Evolutionary conservation across 35 echinoderm and acorn worm genomes (phyloP).

Genomic region (Acanthaster planci): DNA sequence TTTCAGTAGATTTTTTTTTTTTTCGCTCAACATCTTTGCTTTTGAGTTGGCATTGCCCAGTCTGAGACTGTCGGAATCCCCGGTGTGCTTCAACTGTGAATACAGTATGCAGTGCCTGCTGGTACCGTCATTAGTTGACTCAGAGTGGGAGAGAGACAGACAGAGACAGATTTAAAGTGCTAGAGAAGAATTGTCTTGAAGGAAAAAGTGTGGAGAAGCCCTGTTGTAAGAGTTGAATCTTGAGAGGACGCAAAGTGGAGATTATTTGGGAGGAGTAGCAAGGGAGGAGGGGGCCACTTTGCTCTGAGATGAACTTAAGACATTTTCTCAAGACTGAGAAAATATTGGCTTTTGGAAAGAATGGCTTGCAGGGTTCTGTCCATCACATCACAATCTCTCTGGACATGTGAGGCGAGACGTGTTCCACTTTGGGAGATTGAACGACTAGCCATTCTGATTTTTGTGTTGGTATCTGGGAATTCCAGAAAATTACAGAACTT

Average conservation of each 20-base stretch:
- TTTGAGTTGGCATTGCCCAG: constrained; percentile 3
- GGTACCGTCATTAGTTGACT: background rate
- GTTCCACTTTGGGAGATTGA: no score
- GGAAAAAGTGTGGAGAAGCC: background rate
- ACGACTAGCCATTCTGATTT: no score
- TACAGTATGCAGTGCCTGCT: background rate
- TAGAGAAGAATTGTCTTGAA: background rate
- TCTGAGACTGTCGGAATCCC: constrained; percentile 1
- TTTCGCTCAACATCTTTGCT: background rate
- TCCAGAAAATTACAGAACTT: no score
- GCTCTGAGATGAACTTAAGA: background rate
- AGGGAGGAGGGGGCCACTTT: background rate
- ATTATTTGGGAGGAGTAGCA: background rate
- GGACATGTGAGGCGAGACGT: no score
- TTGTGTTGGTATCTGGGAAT: no score
- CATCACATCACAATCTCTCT: background rate
- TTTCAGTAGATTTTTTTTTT: background rate
- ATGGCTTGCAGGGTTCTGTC: background rate
- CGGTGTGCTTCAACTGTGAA: background rate
- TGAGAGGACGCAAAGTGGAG: constrained; percentile 6
- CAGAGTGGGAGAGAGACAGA: background rate
- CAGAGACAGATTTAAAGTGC: background rate
- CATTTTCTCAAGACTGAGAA: constrained; percentile 14
- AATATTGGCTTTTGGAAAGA: constrained; percentile 5
- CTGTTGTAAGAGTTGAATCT: no score